Evolutionary conservation across 2,797 vertebrate genomes (phyloP), one percentile per base, ranked within the genome.

Genomic region (Danio jaintianensis): DNA sequence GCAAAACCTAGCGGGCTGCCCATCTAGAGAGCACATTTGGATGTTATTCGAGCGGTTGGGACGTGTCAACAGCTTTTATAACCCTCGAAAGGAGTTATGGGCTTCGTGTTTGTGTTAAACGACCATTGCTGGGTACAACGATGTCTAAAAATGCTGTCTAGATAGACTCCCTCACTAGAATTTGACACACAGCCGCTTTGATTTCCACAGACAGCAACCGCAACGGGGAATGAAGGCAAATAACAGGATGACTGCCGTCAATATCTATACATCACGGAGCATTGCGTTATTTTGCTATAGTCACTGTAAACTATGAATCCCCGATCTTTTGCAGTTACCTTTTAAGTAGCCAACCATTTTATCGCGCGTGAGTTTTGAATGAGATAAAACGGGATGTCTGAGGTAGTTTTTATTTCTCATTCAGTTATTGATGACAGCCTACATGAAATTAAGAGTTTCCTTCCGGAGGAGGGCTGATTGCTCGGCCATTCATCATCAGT

Each of bases 391-490:
- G 42, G 10, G n/a, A 61, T 9, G 22, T 36, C 2, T 47, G 22
- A 58, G 15, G 16, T 59, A 10, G 29, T 40, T 69, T 48, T 16
- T 48, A 59, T 78, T 48, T 47, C 7, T 38, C 4, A 62, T 71
- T 71, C 36, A 40, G 68, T 63, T 64, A 52, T 63, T 50, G 72
- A 52, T 63, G 48, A 61, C 43, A 50, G 15, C 9, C 42, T 11
- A 6, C 40, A 53, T 36, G 75, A 47, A 38, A 79, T 56, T 40
- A 56, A 47, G 42, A 58, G 45, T 47, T 66, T 75, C 43, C 70
- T 83, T 70, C 62, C 61, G 56, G 48, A 61, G 47, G 62, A 78
- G 53, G 43, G 43, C 58, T 56, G 47, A 22, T 62, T 70, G 55
- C 52, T 70, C 9, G 8, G 42, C 43, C 61, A 59, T 56, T 71